These are phyloP conservation scores for Neotoma lepida DNA, from an alignment of 2,113 vertebrate genomes.

Conservation along the genomic window DNA sequence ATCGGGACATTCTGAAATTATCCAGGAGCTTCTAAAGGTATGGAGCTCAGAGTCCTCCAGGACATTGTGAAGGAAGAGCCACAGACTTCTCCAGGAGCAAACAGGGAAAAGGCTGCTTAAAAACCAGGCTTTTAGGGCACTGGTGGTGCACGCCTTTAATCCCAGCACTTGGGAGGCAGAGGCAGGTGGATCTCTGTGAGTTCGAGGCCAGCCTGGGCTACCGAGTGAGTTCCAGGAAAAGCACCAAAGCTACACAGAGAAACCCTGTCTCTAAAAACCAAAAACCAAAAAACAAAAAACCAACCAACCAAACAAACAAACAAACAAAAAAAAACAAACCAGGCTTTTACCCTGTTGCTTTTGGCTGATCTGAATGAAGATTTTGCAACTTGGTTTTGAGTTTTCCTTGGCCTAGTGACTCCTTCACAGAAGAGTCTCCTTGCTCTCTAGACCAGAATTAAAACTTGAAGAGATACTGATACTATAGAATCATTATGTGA, in stretches of 20 bases:
- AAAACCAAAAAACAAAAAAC: too few species aligned
- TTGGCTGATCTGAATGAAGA: not conserved
- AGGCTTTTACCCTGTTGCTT: slow-evolving; percentile 24
- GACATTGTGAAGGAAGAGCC: not conserved
- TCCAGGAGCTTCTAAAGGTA: not conserved
- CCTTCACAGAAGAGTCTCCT: not conserved
- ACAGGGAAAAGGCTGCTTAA: not conserved
- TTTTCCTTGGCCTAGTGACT: not conserved
- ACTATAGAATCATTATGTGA: not conserved
- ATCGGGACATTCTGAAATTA: not conserved
- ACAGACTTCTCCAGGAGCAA: not conserved
- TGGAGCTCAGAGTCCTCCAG: not conserved
- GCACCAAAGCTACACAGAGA: too few species aligned
- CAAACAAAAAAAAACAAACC: too few species aligned
- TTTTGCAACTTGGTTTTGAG: not conserved
- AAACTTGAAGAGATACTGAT: not conserved
- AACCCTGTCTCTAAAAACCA: too few species aligned
- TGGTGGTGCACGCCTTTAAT: too few species aligned
- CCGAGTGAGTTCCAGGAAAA: too few species aligned
- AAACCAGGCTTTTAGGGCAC: not conserved
- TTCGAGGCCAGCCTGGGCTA: too few species aligned
- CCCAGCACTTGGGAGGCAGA: too few species aligned
- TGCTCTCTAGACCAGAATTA: not conserved
- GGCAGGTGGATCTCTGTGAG: too few species aligned
- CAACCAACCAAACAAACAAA: too few species aligned